Conservation (phyloP, 2,888 invertebrate genomes). For the Antitype chi region DNA sequence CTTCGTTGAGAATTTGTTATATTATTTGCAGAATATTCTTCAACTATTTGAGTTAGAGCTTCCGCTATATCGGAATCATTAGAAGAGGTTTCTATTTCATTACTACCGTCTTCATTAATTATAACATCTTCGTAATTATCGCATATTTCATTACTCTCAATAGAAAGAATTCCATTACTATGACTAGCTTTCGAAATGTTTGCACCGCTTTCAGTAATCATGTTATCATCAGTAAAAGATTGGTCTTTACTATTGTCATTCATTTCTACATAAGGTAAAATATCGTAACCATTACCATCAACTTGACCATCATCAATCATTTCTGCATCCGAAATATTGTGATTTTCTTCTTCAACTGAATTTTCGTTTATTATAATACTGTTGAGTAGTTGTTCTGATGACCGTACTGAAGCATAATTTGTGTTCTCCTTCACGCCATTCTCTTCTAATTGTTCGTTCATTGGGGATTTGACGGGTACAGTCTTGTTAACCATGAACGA, state of each 20-base stretch:
- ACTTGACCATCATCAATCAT: conserved; percentile 39
- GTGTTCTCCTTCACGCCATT: conserved; percentile 30
- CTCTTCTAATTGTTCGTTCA: conserved; percentile 1
- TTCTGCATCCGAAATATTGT: conserved; percentile 49
- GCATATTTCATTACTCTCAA: conserved; percentile 9
- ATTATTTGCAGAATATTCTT: conserved; percentile 72
- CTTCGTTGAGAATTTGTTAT: conserved; percentile 56
- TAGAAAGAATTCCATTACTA: conserved; percentile 5
- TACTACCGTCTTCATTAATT: conserved; percentile 16
- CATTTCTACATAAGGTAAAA: conserved; percentile 22
- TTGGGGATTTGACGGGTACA: background rate
- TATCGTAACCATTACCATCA: background rate
- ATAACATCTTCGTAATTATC: conserved; percentile 4
- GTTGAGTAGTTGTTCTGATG: conserved; percentile 75
- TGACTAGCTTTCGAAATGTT: background rate
- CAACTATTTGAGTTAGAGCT: conserved; percentile 83
- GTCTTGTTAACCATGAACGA: conserved; percentile 11
- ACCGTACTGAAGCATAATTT: conserved; percentile 69
- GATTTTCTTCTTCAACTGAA: conserved; percentile 19
- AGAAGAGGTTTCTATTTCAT: conserved; percentile 51
- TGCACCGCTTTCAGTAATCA: background rate
- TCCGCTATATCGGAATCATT: conserved; percentile 78
- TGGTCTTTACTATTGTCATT: conserved; percentile 5
- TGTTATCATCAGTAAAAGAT: conserved; percentile 1
- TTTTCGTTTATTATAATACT: conserved; percentile 67